Evolutionary conservation across 2,797 vertebrate species (phyloP).

Genomic region (Pitangus sulphuratus): DNA sequence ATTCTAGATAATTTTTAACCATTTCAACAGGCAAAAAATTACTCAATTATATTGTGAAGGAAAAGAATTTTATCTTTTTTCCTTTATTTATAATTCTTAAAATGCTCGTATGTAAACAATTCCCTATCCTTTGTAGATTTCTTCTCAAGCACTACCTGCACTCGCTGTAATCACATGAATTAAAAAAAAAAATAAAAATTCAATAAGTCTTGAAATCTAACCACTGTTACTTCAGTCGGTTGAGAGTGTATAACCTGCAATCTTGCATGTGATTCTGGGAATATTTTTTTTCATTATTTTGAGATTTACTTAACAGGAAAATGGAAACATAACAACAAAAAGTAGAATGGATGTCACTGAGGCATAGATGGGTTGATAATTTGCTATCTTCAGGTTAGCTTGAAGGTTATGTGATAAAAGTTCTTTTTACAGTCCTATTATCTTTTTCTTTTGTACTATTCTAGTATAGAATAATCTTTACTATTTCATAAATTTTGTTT

Average conservation of each 20-base stretch:
- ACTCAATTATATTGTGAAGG: conserved; percentile 21
- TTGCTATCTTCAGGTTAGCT: conserved; percentile 68
- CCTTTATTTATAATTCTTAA: conserved; percentile 35
- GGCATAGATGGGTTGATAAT: conserved; percentile 62
- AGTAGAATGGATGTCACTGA: conserved; percentile 55
- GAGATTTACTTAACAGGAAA: conserved; percentile 73
- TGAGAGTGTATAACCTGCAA: conserved; percentile 57
- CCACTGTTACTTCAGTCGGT: conserved; percentile 31
- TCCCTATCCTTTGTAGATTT: conserved; percentile 10
- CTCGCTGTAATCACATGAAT: conserved; percentile 8
- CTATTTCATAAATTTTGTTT: conserved; percentile 56
- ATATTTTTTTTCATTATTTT: conserved; percentile 66
- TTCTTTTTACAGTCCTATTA: conserved; percentile 51
- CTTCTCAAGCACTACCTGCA: not conserved
- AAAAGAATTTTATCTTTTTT: not conserved
- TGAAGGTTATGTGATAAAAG: conserved; percentile 54
- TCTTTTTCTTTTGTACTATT: conserved; percentile 27
- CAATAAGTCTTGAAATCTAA: conserved; percentile 54
- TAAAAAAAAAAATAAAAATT: conserved; percentile 1
- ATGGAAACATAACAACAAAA: conserved; percentile 52
- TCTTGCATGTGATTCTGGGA: conserved; percentile 37
- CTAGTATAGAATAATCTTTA: conserved; percentile 27
- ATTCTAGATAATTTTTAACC: conserved; percentile 1
- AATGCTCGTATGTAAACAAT: conserved; percentile 26
- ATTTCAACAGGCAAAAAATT: not conserved